Evolutionary conservation across 2,113 vertebrate genomes (phyloP), one percentile per base, ranked within the genome.

Genomic region (Pavo muticus): DNA sequence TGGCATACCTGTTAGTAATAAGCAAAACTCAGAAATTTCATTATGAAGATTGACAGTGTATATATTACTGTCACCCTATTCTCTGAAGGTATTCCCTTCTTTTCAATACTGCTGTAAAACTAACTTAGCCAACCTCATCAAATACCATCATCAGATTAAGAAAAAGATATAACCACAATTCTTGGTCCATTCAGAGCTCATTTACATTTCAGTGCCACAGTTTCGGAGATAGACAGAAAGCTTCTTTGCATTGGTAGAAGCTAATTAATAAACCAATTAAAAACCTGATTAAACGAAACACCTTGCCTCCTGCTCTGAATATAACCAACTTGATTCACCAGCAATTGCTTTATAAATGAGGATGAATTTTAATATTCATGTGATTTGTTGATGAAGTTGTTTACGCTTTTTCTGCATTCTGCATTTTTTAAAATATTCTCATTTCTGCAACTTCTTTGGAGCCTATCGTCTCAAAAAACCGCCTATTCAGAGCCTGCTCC

Each of bases 291-390:
- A 90, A 92, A 80, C 2, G 4, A 83, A 87, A 56, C 14, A 32
- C 64, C 35, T 89, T 76, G 40, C 42, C 69, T 83, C 52, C 47
- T 95, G 32, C 54, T 90, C 56, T 89, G 82, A 85, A 89, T 71
- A n/a, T 74, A 76, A 88, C 29, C 15, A 68, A 47, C 82, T 80
- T 94, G 39, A 86, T 94, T 91, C 72, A 50, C 47, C 56, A 83
- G 29, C 2, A 0, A 73, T 80, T 91, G 74, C 85, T 93, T 95
- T 94, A 67, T 71, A 95, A 94, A 73, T 80, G 50, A 90, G 25
- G 27, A 91, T 92, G 59, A 48, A 87, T 77, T 95, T 95, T 88
- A 95, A 95, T 92, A 92, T 80, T 93, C 27, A 85, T 85, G 45
- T 77, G 64, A 60, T 91, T 90, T 42, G 56, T 88, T 95, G 91